Base-by-base conservation (phyloP, 2,888 invertebrate genomes). In the Holacanthella duospinosa region DNA sequence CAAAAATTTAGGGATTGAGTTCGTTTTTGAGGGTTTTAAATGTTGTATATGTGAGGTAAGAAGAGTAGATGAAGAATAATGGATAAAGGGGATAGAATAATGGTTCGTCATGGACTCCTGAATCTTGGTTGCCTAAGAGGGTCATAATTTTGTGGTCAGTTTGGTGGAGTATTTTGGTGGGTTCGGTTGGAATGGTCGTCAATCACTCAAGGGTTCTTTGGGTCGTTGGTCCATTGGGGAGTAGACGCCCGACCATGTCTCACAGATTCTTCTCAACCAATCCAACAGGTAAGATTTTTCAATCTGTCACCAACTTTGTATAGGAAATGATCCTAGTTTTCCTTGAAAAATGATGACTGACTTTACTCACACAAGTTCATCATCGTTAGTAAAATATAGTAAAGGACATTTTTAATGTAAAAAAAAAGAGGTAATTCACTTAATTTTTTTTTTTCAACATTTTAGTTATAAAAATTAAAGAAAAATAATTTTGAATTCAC, bases 141-240 rank as follows among this genome's bases (percentile, higher is more conserved):
- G 48, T 48, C 48, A 48, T 48, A 9, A 48, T 48, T 48, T 21
- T 48, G 48, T 48, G 48, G 48, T 48, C 48, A 48, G 16, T 48
- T 48, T 6, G 36, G 6, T 16, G 48, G 21, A 48, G 19, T 4
- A 48, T 9, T n/a, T 48, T 9, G 12, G 21, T 9, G 19, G 12
- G 19, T 9, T 48, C 16, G 36, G 16, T 6, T 16, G 9, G 48
- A 9, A 48, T 9, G 48, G 48, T 48, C 48, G 48, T 48, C 48
- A 48, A 48, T 48, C 48, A 48, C 48, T 21, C 48, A 12, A 36
- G 6, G 36, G 36, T 6, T 36, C 36, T 16, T 36, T 6, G 21
- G 4, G 4, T 4, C 48, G 48, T 16, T n/a, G 19, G 21, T n/a
- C 48, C 21, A 4, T 4, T 48, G 48, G 48, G 48, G 48, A n/a